Percentiles rank a stretch among this genome's conserved stretches.
Conservation (phyloP, 2,113 vertebrate species). For the Colossoma macropomum region DNA sequence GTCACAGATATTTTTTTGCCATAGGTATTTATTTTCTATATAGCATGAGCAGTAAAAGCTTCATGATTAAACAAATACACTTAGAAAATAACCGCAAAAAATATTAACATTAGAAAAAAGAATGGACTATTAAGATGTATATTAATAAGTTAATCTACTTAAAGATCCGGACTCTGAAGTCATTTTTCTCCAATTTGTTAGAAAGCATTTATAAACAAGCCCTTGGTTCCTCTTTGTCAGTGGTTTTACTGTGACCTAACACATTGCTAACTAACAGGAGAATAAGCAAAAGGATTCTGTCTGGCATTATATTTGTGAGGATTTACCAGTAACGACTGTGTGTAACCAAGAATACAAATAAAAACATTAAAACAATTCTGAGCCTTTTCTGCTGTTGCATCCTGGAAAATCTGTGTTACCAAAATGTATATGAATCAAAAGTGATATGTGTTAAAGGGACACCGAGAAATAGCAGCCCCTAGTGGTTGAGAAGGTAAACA, state of each 20-base stretch:
- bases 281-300: neutral
- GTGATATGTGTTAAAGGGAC: neutral
- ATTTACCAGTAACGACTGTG: neutral
- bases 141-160: conserved; percentile 11
- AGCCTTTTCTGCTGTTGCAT: neutral
- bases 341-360: neutral
- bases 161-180: neutral
- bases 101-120: neutral
- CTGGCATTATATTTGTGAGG: conserved; percentile 8
- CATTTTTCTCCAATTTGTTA: conserved; percentile 9
- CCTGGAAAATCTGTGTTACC: neutral
- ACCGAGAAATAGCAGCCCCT: conserved; percentile 10
- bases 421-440: neutral
- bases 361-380: conserved; percentile 7
- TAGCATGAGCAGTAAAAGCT: neutral
- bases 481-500: neutral
- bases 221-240: neutral
- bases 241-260: neutral
- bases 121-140: neutral
- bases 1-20: conserved; percentile 12
- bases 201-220: neutral
- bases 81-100: neutral
- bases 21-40: conserved; percentile 20
- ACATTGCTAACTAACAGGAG: neutral
- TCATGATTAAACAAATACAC: neutral